Percentiles rank a stretch among this genome's conserved stretches.
phyloP scores from a whole-genome alignment of 2,888 invertebrate species.

The Cheilosia soror region DNA sequence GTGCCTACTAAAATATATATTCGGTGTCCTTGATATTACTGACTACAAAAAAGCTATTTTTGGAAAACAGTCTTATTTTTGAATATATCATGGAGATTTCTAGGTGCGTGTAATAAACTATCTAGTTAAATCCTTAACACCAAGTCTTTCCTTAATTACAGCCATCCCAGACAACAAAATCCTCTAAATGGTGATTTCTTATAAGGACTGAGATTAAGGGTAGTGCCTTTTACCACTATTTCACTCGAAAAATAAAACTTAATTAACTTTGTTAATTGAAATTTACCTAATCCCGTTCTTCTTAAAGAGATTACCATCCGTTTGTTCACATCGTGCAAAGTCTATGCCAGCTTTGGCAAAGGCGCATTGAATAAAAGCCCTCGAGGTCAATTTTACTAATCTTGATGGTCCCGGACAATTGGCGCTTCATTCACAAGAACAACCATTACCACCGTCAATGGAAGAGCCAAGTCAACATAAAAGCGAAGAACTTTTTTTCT shows the following conservation, averaged over 20 bases:
- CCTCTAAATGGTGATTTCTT: neutral
- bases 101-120: too few species aligned
- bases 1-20: too few species aligned
- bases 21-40: too few species aligned
- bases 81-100: too few species aligned
- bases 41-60: too few species aligned
- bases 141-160: too few species aligned
- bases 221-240: neutral
- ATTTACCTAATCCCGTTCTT: neutral
- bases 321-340: neutral
- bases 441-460: constrained; percentile 72
- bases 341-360: neutral
- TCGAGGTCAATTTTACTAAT: constrained; percentile 69
- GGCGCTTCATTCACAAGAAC: constrained; percentile 68
- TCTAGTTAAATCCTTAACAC: too few species aligned
- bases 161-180: too few species aligned
- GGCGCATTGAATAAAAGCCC: constrained; percentile 33
- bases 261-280: constrained; percentile 23
- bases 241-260: neutral
- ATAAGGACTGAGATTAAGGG: neutral
- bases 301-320: neutral
- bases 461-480: constrained; percentile 47
- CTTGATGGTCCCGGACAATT: constrained; percentile 52
- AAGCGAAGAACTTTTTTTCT: neutral
- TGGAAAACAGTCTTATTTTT: too few species aligned